These are phyloP conservation scores for Raja brachyura DNA, from an alignment of 2,113 vertebrate genomes.

Conservation along the genomic window DNA sequence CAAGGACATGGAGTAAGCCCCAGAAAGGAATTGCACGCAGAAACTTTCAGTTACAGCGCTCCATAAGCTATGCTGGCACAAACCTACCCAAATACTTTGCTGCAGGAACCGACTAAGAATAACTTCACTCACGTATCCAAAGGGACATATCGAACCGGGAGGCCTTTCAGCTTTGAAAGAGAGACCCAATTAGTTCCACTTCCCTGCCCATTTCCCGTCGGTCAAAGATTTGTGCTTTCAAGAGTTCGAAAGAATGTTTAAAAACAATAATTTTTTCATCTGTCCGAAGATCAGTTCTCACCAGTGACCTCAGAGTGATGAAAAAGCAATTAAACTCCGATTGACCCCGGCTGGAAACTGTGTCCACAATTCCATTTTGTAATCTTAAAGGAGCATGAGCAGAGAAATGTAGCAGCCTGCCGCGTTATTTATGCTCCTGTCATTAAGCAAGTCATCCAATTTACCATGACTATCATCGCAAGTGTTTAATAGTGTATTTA, in stretches of 20 bases:
- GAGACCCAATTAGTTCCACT: not conserved
- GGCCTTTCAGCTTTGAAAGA: not conserved
- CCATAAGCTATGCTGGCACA: not conserved
- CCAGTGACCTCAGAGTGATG: not conserved
- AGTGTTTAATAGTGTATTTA: not conserved
- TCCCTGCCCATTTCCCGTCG: not conserved
- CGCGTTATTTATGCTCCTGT: not conserved
- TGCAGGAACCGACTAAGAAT: not conserved
- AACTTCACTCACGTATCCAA: not conserved
- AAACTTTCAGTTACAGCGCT: not conserved
- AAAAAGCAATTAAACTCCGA: not conserved
- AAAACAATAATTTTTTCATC: no score
- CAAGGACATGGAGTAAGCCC: not conserved
- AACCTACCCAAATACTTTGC: not conserved
- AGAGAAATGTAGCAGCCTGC: not conserved
- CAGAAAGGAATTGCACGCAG: not conserved
- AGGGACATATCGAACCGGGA: not conserved
- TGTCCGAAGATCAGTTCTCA: not conserved
- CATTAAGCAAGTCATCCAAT: not conserved
- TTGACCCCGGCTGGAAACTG: not conserved
- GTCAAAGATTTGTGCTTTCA: no score
- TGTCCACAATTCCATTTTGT: not conserved
- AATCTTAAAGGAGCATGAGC: not conserved
- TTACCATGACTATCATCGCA: not conserved
- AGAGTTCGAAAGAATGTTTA: no score